These are phyloP conservation scores for Azorinus chamasolen DNA, from an alignment of 2,888 invertebrate genomes.

Conservation along the genomic window DNA sequence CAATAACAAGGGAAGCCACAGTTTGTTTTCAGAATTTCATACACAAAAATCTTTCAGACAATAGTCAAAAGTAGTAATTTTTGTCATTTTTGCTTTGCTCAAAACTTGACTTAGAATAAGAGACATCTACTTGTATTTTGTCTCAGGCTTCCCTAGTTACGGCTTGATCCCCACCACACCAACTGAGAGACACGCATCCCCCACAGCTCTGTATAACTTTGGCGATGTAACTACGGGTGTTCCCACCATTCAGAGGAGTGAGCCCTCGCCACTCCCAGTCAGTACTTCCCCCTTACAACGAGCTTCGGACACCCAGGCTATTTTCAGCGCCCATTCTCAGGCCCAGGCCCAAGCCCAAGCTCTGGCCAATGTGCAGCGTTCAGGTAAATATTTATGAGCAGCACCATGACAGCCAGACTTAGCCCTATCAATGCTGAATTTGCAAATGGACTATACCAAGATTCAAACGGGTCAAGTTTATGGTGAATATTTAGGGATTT, in stretches of 20 bases:
- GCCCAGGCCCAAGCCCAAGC: slow-evolving; percentile 67
- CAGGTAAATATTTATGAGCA: slow-evolving; percentile 73
- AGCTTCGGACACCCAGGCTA: slow-evolving; percentile 64
- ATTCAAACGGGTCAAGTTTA: too few species aligned
- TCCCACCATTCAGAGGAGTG: slow-evolving; percentile 79
- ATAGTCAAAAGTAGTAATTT: neutral
- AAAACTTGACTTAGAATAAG: too few species aligned
- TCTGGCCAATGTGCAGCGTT: slow-evolving; percentile 75
- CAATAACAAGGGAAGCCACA: slow-evolving; percentile 66
- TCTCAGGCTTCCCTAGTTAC: slow-evolving; percentile 87
- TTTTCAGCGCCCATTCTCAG: slow-evolving; percentile 52
- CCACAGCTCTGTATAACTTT: slow-evolving; percentile 83
- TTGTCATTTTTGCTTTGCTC: neutral
- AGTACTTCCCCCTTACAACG: slow-evolving; percentile 84
- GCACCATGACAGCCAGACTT: neutral
- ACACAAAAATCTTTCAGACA: neutral
- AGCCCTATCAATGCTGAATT: too few species aligned
- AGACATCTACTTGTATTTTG: neutral
- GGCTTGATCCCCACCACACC: slow-evolving; percentile 88
- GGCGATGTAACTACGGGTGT: slow-evolving; percentile 75
- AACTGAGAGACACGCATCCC: slow-evolving; percentile 86
- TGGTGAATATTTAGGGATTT: too few species aligned
- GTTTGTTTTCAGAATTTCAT: neutral
- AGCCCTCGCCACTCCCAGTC: slow-evolving; percentile 83
- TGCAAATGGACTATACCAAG: too few species aligned